Evolutionary conservation across 2,113 vertebrate genomes (phyloP).

Genomic region (Todiramphus chloris): DNA sequence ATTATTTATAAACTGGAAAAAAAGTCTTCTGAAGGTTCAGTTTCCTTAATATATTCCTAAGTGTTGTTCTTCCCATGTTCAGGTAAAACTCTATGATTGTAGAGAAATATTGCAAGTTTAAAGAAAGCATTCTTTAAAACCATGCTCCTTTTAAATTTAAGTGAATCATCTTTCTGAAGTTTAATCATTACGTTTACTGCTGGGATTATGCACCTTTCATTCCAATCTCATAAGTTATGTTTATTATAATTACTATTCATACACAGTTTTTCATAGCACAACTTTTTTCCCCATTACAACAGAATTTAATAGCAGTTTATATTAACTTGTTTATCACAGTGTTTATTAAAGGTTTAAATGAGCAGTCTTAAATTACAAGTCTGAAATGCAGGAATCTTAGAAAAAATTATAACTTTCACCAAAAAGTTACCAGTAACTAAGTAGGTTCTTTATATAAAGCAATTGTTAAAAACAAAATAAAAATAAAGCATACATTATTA

Average conservation of each 20-base stretch:
- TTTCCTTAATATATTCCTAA: not conserved
- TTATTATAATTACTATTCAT: not conserved
- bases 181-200: not conserved
- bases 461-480: not conserved
- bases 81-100: not conserved
- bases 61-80: not conserved
- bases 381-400: not conserved
- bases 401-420: not conserved
- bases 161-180: not conserved
- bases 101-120: not conserved
- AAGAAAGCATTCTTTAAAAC: not conserved
- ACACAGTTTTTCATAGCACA: not conserved
- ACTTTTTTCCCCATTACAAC: not conserved
- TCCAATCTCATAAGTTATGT: not conserved
- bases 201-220: not conserved
- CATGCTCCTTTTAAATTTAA: not conserved
- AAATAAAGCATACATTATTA: not conserved
- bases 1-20: not conserved
- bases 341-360: slow-evolving; percentile 28
- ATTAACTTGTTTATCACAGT: slow-evolving; percentile 32
- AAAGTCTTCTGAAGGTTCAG: not conserved
- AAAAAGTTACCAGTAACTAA: not conserved
- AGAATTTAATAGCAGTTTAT: slow-evolving; percentile 2
- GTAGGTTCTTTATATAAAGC: not conserved
- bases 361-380: not conserved